Evolutionary conservation across 2,113 vertebrate species (phyloP).

Genomic region (Cyprinodon variegatus): DNA sequence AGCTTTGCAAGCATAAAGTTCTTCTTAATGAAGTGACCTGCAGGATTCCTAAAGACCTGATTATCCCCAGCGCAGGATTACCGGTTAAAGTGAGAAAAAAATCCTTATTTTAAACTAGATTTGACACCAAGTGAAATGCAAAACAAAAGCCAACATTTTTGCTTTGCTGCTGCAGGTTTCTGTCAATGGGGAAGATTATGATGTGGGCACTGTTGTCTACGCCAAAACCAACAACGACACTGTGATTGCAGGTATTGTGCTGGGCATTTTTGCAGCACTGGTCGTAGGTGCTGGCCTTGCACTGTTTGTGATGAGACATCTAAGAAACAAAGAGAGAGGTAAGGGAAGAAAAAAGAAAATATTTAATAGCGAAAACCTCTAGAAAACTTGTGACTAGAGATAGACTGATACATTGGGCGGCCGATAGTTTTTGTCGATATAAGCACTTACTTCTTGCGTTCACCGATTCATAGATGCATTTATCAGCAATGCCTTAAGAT

Average conservation of each 20-base stretch:
- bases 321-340: conserved; percentile 82
- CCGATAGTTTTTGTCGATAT: no score
- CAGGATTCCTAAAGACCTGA: conserved; percentile 80
- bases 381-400: neutral
- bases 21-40: conserved; percentile 87
- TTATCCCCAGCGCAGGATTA: conserved; percentile 71
- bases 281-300: conserved; percentile 69
- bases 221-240: conserved; percentile 33
- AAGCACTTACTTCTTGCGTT: no score
- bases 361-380: neutral
- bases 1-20: conserved; percentile 81
- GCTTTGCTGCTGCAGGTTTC: conserved; percentile 60
- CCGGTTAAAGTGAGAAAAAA: conserved; percentile 79
- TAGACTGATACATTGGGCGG: no score
- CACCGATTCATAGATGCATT: no score
- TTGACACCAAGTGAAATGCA: neutral
- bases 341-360: conserved; percentile 23
- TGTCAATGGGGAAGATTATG: conserved; percentile 77
- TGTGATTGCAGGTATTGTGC: conserved; percentile 69
- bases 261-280: conserved; percentile 80
- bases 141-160: neutral
- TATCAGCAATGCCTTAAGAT: no score
- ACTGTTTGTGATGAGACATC: conserved; percentile 69
- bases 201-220: conserved; percentile 82
- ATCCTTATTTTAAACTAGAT: neutral